These are phyloP conservation scores for Colaptes auratus DNA, from an alignment of 2,113 vertebrate genomes.

Conservation along the genomic window DNA sequence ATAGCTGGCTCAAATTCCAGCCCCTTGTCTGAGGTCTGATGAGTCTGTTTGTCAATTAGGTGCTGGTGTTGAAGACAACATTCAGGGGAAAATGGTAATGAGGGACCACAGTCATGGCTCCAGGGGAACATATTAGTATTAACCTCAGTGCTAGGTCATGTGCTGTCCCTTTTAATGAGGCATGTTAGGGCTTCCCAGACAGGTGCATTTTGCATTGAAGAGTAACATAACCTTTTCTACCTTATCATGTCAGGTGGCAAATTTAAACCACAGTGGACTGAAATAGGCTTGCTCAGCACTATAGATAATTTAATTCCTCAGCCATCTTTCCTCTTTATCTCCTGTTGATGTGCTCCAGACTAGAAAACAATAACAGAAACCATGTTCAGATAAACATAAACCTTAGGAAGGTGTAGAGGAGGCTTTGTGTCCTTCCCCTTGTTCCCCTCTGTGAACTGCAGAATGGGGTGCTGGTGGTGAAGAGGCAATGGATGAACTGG, in stretches of 20 bases:
- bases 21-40: neutral
- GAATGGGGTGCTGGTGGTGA: neutral
- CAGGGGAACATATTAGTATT: neutral
- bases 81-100: slow-evolving; percentile 20
- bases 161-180: slow-evolving; percentile 26
- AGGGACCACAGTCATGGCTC: slow-evolving; percentile 6
- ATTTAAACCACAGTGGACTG: slow-evolving; percentile 17
- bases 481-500: neutral
- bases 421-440: neutral
- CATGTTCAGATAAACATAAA: neutral
- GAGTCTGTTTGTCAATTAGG: slow-evolving; percentile 18
- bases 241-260: slow-evolving; percentile 55
- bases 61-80: neutral
- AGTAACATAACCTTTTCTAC: slow-evolving; percentile 44
- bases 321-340: slow-evolving; percentile 43
- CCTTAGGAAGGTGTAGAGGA: neutral
- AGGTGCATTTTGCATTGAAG: slow-evolving; percentile 20
- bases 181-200: slow-evolving; percentile 31
- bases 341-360: neutral
- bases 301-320: slow-evolving; percentile 36
- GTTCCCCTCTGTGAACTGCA: neutral
- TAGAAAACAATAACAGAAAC: slow-evolving; percentile 16
- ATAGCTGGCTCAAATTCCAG: neutral
- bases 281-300: slow-evolving; percentile 37
- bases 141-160: slow-evolving; percentile 19